Evolutionary conservation across 2,888 invertebrate genomes (phyloP).

Genomic region (Hermaeophaga mercurialis): DNA sequence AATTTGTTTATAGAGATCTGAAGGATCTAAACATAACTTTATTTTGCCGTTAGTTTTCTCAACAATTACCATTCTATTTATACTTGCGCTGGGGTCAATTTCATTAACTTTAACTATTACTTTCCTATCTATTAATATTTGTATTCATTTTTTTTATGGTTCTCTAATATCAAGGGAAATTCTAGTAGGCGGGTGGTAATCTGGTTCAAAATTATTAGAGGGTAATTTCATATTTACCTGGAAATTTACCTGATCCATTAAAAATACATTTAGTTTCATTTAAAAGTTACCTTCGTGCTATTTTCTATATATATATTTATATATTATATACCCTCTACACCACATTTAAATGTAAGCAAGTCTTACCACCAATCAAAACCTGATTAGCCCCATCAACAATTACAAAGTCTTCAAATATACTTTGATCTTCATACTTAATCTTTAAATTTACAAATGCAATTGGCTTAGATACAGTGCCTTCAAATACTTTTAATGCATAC

Average conservation of each 20-base stretch:
- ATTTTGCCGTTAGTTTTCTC: slow-evolving; percentile 31
- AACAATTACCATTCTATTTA: slow-evolving; percentile 30
- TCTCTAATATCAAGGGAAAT: slow-evolving; percentile 15
- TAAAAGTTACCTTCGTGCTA: too few species aligned
- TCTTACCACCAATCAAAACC: slow-evolving; percentile 18
- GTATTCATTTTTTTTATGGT: neutral
- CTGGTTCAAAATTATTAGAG: slow-evolving; percentile 4
- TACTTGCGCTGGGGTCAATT: slow-evolving; percentile 16
- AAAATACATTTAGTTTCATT: slow-evolving; percentile 27
- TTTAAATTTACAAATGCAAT: slow-evolving; percentile 15
- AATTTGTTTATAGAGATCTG: slow-evolving; percentile 26
- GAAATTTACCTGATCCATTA: slow-evolving; percentile 16
- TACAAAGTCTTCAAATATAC: slow-evolving; percentile 24
- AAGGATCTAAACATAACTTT: slow-evolving; percentile 24
- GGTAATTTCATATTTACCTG: slow-evolving; percentile 8
- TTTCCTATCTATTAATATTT: slow-evolving; percentile 13
- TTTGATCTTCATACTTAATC: neutral
- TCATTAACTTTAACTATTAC: slow-evolving; percentile 14
- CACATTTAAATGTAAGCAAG: slow-evolving; percentile 17
- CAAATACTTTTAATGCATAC: slow-evolving; percentile 17
- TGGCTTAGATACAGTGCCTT: slow-evolving; percentile 17
- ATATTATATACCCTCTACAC: slow-evolving; percentile 21
- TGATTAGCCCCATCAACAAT: slow-evolving; percentile 16
- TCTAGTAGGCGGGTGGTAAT: slow-evolving; percentile 7
- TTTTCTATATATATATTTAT: too few species aligned